A percentile compares a stretch with the other conserved stretches of the same genome.
Conservation (phyloP, 2,113 vertebrate species). For the Gnathonemus echidnorhynchus region DNA sequence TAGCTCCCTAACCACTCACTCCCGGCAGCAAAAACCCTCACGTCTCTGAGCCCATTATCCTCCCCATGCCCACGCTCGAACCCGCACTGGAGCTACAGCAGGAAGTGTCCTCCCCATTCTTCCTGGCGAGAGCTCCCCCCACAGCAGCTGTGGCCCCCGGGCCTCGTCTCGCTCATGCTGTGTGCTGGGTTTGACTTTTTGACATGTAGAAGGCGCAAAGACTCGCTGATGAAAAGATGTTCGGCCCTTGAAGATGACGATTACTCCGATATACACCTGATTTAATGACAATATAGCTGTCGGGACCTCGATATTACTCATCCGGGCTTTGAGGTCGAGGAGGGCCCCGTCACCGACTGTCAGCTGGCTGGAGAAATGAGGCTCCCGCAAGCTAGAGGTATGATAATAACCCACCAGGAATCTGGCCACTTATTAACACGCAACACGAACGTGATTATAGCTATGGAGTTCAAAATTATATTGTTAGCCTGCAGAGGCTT, state of each 20-base stretch:
- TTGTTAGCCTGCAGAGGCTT: neutral
- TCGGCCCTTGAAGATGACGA: neutral
- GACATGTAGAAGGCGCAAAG: neutral
- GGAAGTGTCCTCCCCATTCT: neutral
- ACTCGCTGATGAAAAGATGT: neutral
- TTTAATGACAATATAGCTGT: slow-evolving; percentile 54
- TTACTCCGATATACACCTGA: neutral
- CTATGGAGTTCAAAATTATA: neutral
- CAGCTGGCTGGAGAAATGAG: neutral
- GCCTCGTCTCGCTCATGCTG: neutral
- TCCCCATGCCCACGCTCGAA: neutral
- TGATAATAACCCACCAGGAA: neutral
- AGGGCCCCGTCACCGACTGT: neutral
- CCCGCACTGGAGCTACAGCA: neutral
- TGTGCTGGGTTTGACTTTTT: neutral
- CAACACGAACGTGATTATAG: neutral
- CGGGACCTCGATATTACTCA: slow-evolving; percentile 41
- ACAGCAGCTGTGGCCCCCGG: neutral
- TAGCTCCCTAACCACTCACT: neutral
- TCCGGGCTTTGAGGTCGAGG: neutral
- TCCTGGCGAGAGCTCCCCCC: neutral
- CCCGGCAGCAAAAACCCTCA: neutral
- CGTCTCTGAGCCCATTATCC: neutral
- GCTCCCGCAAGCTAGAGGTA: neutral
- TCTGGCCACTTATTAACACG: neutral